phyloP scores from a whole-genome alignment of 23 tunicate genomes.

The Halocynthia aurantium region DNA sequence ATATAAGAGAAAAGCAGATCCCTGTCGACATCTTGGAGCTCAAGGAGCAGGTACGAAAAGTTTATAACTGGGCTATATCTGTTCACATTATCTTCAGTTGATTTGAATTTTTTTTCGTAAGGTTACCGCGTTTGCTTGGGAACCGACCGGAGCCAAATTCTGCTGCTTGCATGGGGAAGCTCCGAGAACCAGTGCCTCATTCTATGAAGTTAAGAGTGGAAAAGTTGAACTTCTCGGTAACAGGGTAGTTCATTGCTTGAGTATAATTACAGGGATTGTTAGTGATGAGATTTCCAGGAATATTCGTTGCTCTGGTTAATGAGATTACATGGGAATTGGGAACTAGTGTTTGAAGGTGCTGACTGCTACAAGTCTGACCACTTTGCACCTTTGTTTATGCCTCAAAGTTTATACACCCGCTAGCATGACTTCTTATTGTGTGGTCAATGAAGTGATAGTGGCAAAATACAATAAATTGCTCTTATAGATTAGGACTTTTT shows the following conservation, averaged over 20 bases:
- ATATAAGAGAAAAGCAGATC: constrained; percentile 85
- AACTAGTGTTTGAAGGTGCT: too few species aligned
- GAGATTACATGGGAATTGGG: too few species aligned
- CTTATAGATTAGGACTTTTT: too few species aligned
- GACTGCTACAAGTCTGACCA: too few species aligned
- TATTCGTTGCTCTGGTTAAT: not conserved
- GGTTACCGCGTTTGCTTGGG: constrained; percentile 98
- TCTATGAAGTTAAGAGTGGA: constrained; percentile 86
- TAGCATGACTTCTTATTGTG: not conserved
- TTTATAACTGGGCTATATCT: not conserved
- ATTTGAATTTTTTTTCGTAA: not conserved
- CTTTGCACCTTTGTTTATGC: too few species aligned
- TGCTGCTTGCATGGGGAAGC: constrained; percentile 96
- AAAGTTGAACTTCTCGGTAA: constrained; percentile 86
- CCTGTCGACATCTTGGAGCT: constrained; percentile 97
- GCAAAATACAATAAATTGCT: too few species aligned
- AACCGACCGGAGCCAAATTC: constrained; percentile 95
- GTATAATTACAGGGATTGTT: too few species aligned
- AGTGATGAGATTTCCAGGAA: constrained; percentile 1
- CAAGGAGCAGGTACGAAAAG: constrained; percentile 61
- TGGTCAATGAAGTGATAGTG: too few species aligned
- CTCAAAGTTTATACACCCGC: not conserved
- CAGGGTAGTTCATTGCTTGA: not conserved
- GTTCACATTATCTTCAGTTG: not conserved
- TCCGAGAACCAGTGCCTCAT: constrained; percentile 71